These are phyloP conservation scores for Coleophora deauratella DNA, from an alignment of 2,888 invertebrate species.

Conservation along the genomic window DNA sequence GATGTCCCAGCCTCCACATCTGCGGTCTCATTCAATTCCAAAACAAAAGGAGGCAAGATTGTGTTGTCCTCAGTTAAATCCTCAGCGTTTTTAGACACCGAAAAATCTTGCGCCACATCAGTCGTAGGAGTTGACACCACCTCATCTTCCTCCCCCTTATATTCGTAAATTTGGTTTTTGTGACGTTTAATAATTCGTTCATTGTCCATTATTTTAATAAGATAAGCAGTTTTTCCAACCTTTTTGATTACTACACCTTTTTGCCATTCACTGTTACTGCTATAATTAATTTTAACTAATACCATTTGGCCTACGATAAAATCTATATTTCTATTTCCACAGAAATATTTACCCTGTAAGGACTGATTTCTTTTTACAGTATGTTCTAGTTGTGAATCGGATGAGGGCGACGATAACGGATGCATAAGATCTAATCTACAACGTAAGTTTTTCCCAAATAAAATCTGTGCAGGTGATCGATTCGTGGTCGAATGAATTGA, in stretches of 20 bases:
- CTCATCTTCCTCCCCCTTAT: not conserved
- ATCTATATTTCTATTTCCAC: not conserved
- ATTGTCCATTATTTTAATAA: not conserved
- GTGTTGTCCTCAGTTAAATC: too few relatives aligned
- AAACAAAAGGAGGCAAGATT: too few relatives aligned
- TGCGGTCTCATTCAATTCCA: too few relatives aligned
- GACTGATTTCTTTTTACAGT: not conserved
- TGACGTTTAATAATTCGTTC: not conserved
- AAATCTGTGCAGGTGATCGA: not conserved
- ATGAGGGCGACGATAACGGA: not conserved
- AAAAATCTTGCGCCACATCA: too few relatives aligned
- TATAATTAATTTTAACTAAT: not conserved
- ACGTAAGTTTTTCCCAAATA: not conserved
- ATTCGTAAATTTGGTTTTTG: not conserved
- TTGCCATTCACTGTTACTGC: not conserved
- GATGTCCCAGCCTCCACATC: too few relatives aligned
- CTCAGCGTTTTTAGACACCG: too few relatives aligned
- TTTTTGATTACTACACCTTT: not conserved
- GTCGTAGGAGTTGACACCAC: too few relatives aligned
- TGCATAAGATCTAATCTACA: not conserved
- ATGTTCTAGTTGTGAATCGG: not conserved
- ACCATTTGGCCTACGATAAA: not conserved
- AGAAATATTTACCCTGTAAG: not conserved
- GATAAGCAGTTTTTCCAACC: not conserved
- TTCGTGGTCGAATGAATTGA: not conserved